Conservation (phyloP, 2,113 vertebrate species). For the Chelonoidis abingdonii region DNA sequence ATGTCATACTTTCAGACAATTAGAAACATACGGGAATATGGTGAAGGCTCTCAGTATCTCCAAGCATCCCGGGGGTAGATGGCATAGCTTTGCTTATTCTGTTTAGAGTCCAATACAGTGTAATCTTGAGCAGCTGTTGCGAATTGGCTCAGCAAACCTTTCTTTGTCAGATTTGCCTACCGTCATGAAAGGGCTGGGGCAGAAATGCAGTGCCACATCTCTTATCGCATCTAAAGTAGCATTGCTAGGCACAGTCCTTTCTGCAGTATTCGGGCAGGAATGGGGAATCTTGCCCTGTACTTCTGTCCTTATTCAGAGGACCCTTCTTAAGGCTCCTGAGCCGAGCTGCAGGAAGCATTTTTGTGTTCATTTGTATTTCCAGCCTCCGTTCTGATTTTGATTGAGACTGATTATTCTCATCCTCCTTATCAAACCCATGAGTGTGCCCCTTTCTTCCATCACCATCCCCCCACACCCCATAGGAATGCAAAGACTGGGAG, state of each 20-base stretch:
- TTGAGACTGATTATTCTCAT: not conserved
- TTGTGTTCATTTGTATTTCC: not conserved
- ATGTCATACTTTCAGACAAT: not conserved
- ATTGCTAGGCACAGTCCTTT: not conserved
- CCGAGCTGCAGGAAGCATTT: not conserved
- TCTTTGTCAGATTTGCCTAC: not conserved
- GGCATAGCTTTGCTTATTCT: not conserved
- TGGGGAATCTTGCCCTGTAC: not conserved
- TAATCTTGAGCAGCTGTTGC: not conserved
- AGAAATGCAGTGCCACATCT: not conserved
- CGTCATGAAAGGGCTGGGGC: not conserved
- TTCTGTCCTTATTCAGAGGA: not conserved
- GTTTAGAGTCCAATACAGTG: not conserved
- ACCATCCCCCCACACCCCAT: not conserved
- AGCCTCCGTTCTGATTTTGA: not conserved
- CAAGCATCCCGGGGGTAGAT: no score
- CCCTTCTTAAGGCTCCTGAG: not conserved
- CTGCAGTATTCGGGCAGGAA: not conserved
- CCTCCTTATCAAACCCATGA: not conserved
- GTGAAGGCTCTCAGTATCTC: accelerated
- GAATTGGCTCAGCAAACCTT: not conserved
- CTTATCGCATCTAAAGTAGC: not conserved
- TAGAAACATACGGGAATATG: not conserved
- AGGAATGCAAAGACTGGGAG: not conserved
- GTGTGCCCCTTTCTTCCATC: not conserved